Conservation (phyloP, 2,888 invertebrate species). For the Drosophila leonis region DNA sequence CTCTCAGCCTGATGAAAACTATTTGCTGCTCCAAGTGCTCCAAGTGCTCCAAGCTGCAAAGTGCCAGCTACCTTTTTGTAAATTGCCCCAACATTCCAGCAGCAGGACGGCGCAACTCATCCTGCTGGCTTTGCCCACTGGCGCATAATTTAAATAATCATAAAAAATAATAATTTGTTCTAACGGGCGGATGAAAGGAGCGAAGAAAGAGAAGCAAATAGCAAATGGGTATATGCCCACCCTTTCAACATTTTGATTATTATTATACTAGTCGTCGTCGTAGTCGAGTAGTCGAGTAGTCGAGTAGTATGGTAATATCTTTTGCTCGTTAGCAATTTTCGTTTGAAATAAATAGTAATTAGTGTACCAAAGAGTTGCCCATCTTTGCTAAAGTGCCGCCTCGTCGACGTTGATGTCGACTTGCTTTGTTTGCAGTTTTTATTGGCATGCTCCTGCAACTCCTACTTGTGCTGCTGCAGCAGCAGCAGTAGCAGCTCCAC, state of each 20-base stretch:
- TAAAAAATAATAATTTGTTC: constrained; percentile 80
- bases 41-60: constrained; percentile 58
- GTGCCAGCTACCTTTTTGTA: constrained; percentile 71
- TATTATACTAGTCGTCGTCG: constrained; percentile 29
- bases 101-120: constrained; percentile 35
- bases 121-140: constrained; percentile 58
- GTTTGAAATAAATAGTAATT: constrained; percentile 81
- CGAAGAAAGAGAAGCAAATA: not conserved
- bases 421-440: constrained; percentile 61
- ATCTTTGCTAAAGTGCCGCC: constrained; percentile 52
- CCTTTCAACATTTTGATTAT: constrained; percentile 57
- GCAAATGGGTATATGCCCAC: constrained; percentile 14
- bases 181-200: constrained; percentile 37
- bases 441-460: constrained; percentile 46
- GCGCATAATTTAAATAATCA: constrained; percentile 80
- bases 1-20: constrained; percentile 79
- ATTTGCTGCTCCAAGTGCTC: constrained; percentile 61
- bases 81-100: constrained; percentile 73
- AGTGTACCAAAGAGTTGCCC: constrained; percentile 72
- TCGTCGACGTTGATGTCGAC: constrained; percentile 16
- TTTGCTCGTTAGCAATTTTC: constrained; percentile 81
- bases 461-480: not conserved
- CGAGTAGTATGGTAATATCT: constrained; percentile 69
- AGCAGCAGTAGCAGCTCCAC: constrained; percentile 18
- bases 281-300: not conserved